Base-by-base conservation (phyloP, 1,140 invertebrate species). In the Metopolophium dirhodum region DNA sequence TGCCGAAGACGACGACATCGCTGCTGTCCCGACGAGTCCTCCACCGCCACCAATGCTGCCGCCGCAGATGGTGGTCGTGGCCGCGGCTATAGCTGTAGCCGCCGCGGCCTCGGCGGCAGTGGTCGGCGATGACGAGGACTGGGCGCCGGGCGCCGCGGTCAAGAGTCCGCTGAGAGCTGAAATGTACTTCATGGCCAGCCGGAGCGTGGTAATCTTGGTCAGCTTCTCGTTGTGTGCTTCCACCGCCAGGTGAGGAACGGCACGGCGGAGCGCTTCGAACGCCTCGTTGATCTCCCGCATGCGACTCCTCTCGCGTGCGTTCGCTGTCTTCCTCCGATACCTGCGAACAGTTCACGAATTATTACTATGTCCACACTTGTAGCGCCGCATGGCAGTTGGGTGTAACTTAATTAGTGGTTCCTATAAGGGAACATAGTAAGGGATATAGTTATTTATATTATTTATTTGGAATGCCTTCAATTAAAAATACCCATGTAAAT, bases 221-320 rank as follows among this genome's bases (percentile, higher is more conserved):
- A 96, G 94, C 94, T 96, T 96, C 93, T 96, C 95, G 94, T 95
- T 95, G 85, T 90, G 90, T 1, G 88, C 92, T 37, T 93, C 85
- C 47, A 91, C 90, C 22, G 92, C 93, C 37, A 94, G 77, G 54
- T 94, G 94, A 2, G 98, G 98, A 2, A 99, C 97, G 18, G 96
- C 97, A 77, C 96, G 96, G 41, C 97, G 96, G 1, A 99, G 95
- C 6, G 96, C 96, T 95, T 98, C 98, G 95, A 98, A 99, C 1
- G 98, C 98, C 87, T 96, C 96, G 95, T 98, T 98, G 94, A 99
- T 98, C 95, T 98, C 98, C 90, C 97, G 96, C 98, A 99, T 98
- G 88, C 98, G 95, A 91, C 96, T 97, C 51, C 98, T 95, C 95
- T 99, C 98, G 9, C 98, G 95, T 0, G 98, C 98, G 96, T 99